These are phyloP conservation scores for Clunio marinus DNA, from an alignment of 2,888 invertebrate genomes.

Conservation along the genomic window DNA sequence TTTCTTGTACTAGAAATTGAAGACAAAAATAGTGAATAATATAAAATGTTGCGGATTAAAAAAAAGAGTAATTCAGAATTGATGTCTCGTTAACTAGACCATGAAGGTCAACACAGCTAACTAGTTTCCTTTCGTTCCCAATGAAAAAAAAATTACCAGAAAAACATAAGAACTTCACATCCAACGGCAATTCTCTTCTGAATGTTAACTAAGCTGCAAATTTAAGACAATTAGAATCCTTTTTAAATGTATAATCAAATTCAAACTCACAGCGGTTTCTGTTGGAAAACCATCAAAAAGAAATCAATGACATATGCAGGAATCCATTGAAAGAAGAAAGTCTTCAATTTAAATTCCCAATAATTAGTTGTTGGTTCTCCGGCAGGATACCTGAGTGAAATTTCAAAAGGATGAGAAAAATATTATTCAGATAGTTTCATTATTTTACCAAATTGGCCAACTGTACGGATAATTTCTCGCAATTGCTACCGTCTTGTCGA, in stretches of 20 bases:
- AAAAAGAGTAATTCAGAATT: too few species aligned
- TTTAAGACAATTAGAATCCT: neutral
- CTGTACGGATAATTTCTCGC: constrained; percentile 77
- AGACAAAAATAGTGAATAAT: too few species aligned
- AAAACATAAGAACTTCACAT: constrained; percentile 78
- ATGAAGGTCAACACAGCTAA: too few species aligned
- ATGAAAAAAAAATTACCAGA: constrained; percentile 50
- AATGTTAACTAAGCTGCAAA: constrained; percentile 70
- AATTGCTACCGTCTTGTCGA: constrained; percentile 67
- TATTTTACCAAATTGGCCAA: constrained; percentile 80
- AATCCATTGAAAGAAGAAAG: constrained; percentile 73
- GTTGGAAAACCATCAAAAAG: constrained; percentile 67
- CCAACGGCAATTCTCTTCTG: constrained; percentile 73
- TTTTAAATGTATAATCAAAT: neutral
- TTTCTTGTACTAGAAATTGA: neutral
- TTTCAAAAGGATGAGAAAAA: constrained; percentile 70
- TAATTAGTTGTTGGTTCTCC: constrained; percentile 69
- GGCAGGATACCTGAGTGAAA: constrained; percentile 70
- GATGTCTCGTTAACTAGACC: too few species aligned
- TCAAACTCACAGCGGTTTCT: constrained; percentile 55
- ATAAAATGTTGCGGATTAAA: too few species aligned
- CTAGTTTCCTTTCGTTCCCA: too few species aligned
- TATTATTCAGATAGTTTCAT: constrained; percentile 71
- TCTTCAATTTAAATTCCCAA: constrained; percentile 72
- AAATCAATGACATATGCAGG: constrained; percentile 81